These are phyloP conservation scores for Battus philenor DNA, from an alignment of 1,140 invertebrate species.

Conservation along the genomic window DNA sequence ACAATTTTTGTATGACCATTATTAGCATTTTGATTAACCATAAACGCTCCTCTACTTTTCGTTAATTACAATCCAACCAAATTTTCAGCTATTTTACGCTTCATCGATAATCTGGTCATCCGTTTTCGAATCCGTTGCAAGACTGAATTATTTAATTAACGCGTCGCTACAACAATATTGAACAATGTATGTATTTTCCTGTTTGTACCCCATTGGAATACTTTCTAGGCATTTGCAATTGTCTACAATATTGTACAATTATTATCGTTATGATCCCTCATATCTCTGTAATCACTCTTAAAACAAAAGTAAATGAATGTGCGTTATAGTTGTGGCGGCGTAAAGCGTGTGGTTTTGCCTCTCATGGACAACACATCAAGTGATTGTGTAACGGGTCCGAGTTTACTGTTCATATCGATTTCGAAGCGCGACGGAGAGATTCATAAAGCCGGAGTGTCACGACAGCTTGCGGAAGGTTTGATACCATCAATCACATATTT, in stretches of 20 bases:
- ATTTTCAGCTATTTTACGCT: conserved; percentile 8
- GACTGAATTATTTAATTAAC: too few relatives aligned
- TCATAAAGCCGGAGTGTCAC: conserved; percentile 29
- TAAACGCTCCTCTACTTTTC: conserved; percentile 4
- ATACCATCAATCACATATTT: conserved; percentile 45
- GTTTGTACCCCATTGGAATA: too few relatives aligned
- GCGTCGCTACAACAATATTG: too few relatives aligned
- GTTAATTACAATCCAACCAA: conserved; percentile 2
- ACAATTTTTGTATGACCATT: not conserved
- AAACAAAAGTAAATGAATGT: conserved; percentile 5
- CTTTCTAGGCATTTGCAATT: too few relatives aligned
- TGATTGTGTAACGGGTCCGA: conserved; percentile 49
- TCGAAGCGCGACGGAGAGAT: conserved; percentile 20
- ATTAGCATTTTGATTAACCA: conserved; percentile 13
- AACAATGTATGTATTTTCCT: too few relatives aligned
- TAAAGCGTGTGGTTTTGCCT: conserved; percentile 18
- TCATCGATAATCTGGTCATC: too few relatives aligned
- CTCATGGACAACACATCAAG: conserved; percentile 19
- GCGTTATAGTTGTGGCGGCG: not conserved
- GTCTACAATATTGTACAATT: too few relatives aligned
- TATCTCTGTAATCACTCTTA: too few relatives aligned
- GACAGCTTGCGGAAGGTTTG: conserved; percentile 43
- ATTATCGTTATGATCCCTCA: too few relatives aligned
- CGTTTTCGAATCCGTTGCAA: too few relatives aligned
- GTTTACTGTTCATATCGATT: conserved; percentile 46